Base-by-base conservation (phyloP, 2,113 vertebrate species). In the Lathamus discolor region DNA sequence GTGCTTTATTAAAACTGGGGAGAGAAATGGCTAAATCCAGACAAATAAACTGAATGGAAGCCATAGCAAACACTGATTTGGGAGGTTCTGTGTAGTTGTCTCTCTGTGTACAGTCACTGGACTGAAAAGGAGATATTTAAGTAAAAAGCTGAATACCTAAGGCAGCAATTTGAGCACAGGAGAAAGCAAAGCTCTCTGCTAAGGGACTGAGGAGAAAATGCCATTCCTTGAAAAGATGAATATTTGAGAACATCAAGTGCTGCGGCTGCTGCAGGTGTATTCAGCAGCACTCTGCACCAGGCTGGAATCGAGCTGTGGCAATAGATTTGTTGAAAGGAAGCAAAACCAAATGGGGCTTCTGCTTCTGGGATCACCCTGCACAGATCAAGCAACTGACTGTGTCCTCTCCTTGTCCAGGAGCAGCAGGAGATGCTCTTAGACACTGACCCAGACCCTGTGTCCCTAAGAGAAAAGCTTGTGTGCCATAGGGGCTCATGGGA, bases 181-280 rank as follows among this genome's bases (percentile, higher is more conserved):
- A 81, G 83, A 86, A 48, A 75, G 59, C 29, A 87, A 59, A 76
- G 14, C 69, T 87, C 83, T 80, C 46, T 85, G 82, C 35, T 63
- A 27, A 84, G 92, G 69, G 81, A 74, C 70, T 87, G 54, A 86
- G 64, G 75, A 88, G 48, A 59, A 79, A 92, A 83, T 63, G 14
- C 13, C 68, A 69, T 64, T n/a, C 41, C 95, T 70, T 63, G 81
- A 73, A 95, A 94, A 88, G 73, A 96, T 93, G 86, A 97, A 94
- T 96, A 95, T 95, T 96, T 96, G 96, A 97, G 95, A 97, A 83
- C 25, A 2, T 70, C 92, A 97, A 96, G 87, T 87, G 91, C 92
- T 90, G 48, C 81, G 91, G 89, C 74, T 62, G 76, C 86, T 31
- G 44, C 1, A 3, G 64, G 66, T 23, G 14, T 63, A 31, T 82